Base-by-base conservation (phyloP, 2,888 invertebrate species). In the Anagyrus pseudococci region DNA sequence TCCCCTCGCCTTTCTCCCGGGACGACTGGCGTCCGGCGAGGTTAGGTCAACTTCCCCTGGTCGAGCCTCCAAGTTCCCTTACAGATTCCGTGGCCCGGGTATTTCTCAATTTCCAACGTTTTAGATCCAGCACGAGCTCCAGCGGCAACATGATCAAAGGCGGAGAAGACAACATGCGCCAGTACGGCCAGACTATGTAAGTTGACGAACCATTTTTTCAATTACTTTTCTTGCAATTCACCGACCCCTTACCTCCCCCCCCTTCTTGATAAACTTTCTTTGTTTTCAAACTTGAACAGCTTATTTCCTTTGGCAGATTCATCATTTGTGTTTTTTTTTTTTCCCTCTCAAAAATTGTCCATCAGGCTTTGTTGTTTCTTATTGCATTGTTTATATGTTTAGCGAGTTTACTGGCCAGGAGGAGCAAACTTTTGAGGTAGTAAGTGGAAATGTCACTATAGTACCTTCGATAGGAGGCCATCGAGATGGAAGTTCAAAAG, bases 401-500 rank as follows among this genome's bases (percentile, higher is more conserved):
- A 88, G 88, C 76, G 83, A 84, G 70, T 87, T 88, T 72, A 83
- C 82, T 13, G 86, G 86, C 67, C 85, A 83, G 41, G 88, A 88
- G 72, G 86, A 85, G 58, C 83, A 85, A 22, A 86, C 86, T 33
- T 81, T 83, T 0, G 85, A 86, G 69, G 82, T 89, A 46, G 83
- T 77, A 70, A 83, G 87, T 49, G 82, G 85, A 41, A 86, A 91
- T 74, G 90, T 93, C 17, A 85, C 86, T 58, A 86, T 94, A 29
- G 84, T 88, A 60, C 89, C 91, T 33, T 89, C 88, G 59, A 84
- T 88, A 7, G 91, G 91, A 13, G 86, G 84, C 57, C 92, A 91
- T 74, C 87, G 88, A 73, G 91, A 91, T 74, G 93, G 93, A 47
- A 92, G 92, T 77, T 94, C 94, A 0, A 92, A 94, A 83, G 93